phyloP scores from a whole-genome alignment of 1,140 invertebrate species.

The Drosophila dunni region DNA sequence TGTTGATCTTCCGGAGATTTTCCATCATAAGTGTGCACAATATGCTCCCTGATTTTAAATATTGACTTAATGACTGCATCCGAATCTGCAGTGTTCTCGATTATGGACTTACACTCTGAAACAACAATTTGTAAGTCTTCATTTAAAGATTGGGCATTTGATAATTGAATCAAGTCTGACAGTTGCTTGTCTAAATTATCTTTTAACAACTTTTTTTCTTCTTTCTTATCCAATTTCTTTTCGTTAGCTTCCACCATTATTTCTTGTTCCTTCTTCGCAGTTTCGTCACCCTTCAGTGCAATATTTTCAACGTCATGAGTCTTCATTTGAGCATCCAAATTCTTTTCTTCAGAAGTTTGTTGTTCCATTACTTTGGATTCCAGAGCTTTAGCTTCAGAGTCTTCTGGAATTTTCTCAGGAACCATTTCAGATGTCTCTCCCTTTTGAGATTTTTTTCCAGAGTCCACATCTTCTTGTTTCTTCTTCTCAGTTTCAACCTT shows the following conservation, averaged over 20 bases:
- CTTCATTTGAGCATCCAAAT: too few relatives aligned
- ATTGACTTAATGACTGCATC: slow-evolving; percentile 57
- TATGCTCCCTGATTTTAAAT: slow-evolving; percentile 73
- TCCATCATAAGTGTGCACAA: slow-evolving; percentile 76
- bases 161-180: background rate
- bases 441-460: too few relatives aligned
- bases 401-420: too few relatives aligned
- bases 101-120: slow-evolving; percentile 42
- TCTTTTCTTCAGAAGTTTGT: too few relatives aligned
- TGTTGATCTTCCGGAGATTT: slow-evolving; percentile 32
- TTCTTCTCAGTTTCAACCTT: background rate
- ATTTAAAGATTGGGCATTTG: slow-evolving; percentile 23
- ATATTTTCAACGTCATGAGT: slow-evolving; percentile 7
- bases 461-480: background rate
- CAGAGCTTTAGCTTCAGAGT: background rate
- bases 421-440: too few relatives aligned
- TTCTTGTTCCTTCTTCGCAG: slow-evolving; percentile 6
- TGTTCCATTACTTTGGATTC: slow-evolving; percentile 15
- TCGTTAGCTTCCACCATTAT: background rate
- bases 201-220: background rate
- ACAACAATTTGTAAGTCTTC: slow-evolving; percentile 23
- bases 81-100: slow-evolving; percentile 45
- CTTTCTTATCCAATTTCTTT: background rate
- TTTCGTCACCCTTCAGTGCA: background rate
- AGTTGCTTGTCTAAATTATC: background rate